A percentile compares a stretch with the other conserved stretches of the same genome.
Evolutionary conservation across 2,113 vertebrate species (phyloP).

Genomic region (Aspiorhynchus laticeps): DNA sequence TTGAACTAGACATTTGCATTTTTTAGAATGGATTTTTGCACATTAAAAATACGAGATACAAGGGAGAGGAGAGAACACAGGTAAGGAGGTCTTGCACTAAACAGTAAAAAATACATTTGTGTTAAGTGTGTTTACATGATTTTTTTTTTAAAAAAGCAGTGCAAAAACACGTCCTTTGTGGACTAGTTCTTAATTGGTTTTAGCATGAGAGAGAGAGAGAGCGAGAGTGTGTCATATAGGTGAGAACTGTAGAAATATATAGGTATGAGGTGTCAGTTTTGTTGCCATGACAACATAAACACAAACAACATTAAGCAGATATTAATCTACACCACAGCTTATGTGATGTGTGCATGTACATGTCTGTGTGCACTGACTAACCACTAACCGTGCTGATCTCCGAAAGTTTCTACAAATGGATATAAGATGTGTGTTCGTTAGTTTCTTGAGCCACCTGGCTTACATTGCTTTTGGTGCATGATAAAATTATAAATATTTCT

Average conservation of each 20-base stretch:
- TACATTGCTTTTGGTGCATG: background rate
- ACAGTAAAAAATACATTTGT: too few species aligned
- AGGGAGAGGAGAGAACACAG: too few species aligned
- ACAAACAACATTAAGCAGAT: constrained; percentile 9
- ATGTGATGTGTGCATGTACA: constrained; percentile 44
- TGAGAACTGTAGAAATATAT: background rate
- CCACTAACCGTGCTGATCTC: background rate
- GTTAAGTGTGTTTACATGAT: too few species aligned
- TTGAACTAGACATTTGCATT: too few species aligned
- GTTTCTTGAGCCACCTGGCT: constrained; percentile 5
- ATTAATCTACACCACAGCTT: constrained; percentile 7
- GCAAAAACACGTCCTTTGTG: too few species aligned
- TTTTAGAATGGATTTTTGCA: too few species aligned
- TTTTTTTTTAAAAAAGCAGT: background rate
- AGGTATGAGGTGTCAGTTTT: constrained; percentile 23
- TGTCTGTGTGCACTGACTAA: background rate
- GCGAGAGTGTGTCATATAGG: background rate
- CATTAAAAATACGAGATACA: too few species aligned
- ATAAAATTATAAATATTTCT: background rate
- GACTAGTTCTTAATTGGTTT: background rate
- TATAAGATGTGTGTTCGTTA: constrained; percentile 3
- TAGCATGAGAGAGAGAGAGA: constrained; percentile 34
- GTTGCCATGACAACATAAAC: constrained; percentile 45
- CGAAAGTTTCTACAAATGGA: background rate
- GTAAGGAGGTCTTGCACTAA: too few species aligned